Conservation (phyloP, 92 coral and sea anemone species). For the Actinernus sp. region DNA sequence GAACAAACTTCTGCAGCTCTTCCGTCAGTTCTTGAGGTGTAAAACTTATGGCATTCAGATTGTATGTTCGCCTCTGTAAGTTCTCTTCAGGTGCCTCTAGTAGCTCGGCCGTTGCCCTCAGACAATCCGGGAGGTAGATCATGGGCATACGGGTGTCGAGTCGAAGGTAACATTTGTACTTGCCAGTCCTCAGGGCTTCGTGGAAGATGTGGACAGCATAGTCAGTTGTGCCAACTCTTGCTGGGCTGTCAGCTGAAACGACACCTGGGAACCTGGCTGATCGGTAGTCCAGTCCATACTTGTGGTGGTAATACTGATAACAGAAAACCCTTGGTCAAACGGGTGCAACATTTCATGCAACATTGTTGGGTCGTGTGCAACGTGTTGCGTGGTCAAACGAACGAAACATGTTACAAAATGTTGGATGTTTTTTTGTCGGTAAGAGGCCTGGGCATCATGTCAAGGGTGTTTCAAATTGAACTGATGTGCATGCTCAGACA, state of each 20-base stretch:
- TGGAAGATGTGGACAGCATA: conserved; percentile 97
- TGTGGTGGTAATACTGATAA: conserved; percentile 89
- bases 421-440: too few species aligned
- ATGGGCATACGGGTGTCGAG: conserved; percentile 96
- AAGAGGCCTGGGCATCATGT: too few species aligned
- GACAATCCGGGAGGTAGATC: conserved; percentile 96
- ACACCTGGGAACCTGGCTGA: conserved; percentile 99
- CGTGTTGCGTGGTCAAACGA: too few species aligned
- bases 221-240: conserved; percentile 99
- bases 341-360: too few species aligned
- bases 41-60: conserved; percentile 89
- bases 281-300: conserved; percentile 96
- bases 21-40: conserved; percentile 92
- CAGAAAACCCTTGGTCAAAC: neutral
- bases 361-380: too few species aligned
- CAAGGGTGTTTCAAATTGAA: too few species aligned
- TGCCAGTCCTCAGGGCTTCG: conserved; percentile 89
- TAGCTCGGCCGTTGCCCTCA: conserved; percentile 94
- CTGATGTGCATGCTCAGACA: too few species aligned
- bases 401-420: too few species aligned
- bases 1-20: conserved; percentile 75
- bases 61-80: conserved; percentile 78
- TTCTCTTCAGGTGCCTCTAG: conserved; percentile 92
- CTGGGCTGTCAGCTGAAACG: conserved; percentile 87
- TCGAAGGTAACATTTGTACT: conserved; percentile 88